These are phyloP conservation scores for Thaumatotibia leucotreta DNA, from an alignment of 1,140 invertebrate species.

Conservation along the genomic window DNA sequence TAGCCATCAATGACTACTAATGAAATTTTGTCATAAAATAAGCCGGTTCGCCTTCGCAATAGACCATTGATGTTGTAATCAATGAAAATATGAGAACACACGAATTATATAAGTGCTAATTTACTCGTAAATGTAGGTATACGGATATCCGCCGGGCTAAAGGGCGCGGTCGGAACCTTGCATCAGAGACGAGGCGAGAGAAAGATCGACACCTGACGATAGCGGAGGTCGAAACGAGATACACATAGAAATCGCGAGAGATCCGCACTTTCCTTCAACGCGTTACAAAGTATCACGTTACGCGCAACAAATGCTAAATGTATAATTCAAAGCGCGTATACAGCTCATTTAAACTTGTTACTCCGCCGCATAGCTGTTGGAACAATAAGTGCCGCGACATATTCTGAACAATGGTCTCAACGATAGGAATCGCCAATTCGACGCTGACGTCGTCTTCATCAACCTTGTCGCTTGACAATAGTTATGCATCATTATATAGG, in stretches of 20 bases:
- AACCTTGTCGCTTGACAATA: slow-evolving; percentile 45
- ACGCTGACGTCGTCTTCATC: slow-evolving; percentile 48
- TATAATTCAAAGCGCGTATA: slow-evolving; percentile 48
- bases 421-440: slow-evolving; percentile 69
- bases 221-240: slow-evolving; percentile 4
- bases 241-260: slow-evolving; percentile 11
- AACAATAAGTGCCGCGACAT: slow-evolving; percentile 69
- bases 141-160: slow-evolving; percentile 25
- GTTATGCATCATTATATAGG: slow-evolving; percentile 37
- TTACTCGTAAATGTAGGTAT: slow-evolving; percentile 12
- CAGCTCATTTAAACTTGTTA: slow-evolving; percentile 63
- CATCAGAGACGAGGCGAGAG: slow-evolving; percentile 12
- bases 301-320: slow-evolving; percentile 1
- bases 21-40: slow-evolving; percentile 2
- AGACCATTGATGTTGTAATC: slow-evolving; percentile 13
- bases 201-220: neutral
- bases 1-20: slow-evolving; percentile 3
- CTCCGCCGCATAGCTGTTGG: slow-evolving; percentile 43
- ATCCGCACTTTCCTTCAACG: slow-evolving; percentile 8
- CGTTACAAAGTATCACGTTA: slow-evolving; percentile 4
- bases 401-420: slow-evolving; percentile 71
- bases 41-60: slow-evolving; percentile 6
- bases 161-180: slow-evolving; percentile 18
- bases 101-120: slow-evolving; percentile 10
- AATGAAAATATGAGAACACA: slow-evolving; percentile 11